Evolutionary conservation across 2,888 invertebrate species (phyloP), one percentile per base, ranked within the genome.

Genomic region (Tricholauxania praeusta): DNA sequence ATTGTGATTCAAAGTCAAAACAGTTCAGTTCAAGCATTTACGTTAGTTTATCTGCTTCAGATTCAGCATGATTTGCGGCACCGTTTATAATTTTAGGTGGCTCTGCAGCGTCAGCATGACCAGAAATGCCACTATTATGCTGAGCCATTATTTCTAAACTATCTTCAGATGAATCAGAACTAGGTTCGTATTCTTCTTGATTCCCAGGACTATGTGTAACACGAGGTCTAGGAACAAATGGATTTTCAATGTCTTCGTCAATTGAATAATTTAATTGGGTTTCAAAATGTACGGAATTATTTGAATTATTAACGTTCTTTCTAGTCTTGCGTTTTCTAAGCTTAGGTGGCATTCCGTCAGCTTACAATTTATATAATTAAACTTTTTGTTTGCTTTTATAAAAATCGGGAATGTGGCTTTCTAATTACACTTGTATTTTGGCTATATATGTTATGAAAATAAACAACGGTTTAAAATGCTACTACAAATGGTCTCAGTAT

Each of bases 311-410:
- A 15, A 28, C 14, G 12, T 2, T 22, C n/a, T 60, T n/a, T n/a
- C n/a, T 60, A 4, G 60, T 60, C n/a, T 60, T 60, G 39, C 60
- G 60, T 32, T 60, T 60, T 60, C 60, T n/a, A n/a, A n/a, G n/a
- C n/a, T n/a, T 60, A 10, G 28, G 12, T 19, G 12, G 12, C 28
- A 17, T 57, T 15, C 3, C 60, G 39, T n/a, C 4, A 52, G n/a
- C 14, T n/a, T 52, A 52, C 3, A 52, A 52, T 52, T 10, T n/a
- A 52, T 14, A 5, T 60, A 8, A 14, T 60, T 19, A 60, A 28
- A 12, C 39, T 28, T 32, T n/a, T 32, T 7, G 39, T 15, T 32
- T n/a, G 2, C 17, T 60, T 60, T 12, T 28, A n/a, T 19, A 57
- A 5, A 57, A 57, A 12, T 19, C 22, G 32, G 60, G 60, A 60